Conservation (phyloP, 2,888 invertebrate species). For the Harpalus rubripes region DNA sequence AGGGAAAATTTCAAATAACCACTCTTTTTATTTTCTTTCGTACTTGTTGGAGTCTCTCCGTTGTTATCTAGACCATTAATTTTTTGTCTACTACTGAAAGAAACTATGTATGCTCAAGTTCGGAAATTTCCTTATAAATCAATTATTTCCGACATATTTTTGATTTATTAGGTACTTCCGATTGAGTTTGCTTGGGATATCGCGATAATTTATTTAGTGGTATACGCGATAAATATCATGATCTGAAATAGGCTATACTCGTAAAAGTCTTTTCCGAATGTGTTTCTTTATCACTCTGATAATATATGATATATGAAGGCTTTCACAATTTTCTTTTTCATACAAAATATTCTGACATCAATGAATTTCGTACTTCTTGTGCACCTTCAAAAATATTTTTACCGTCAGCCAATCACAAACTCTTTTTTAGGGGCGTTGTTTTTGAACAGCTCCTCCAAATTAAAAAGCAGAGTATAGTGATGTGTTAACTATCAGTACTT, state of each 20-base stretch:
- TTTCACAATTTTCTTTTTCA: neutral
- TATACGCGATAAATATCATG: slow-evolving; percentile 18
- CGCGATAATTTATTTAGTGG: slow-evolving; percentile 20
- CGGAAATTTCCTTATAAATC: slow-evolving; percentile 40
- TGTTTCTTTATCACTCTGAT: neutral
- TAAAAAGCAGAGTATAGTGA: no score
- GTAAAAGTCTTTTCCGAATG: neutral
- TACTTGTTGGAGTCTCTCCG: neutral
- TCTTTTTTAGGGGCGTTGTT: no score
- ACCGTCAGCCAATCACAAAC: no score
- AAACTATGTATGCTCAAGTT: slow-evolving; percentile 28
- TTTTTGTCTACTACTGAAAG: slow-evolving; percentile 11
- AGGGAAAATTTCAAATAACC: neutral
- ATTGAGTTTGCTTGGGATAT: slow-evolving; percentile 18
- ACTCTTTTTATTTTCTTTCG: neutral
- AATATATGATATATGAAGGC: neutral
- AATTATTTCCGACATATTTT: slow-evolving; percentile 17
- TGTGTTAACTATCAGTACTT: no score
- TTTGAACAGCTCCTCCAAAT: no score
- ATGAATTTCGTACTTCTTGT: no score
- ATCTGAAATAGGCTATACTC: neutral
- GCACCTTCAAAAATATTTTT: no score
- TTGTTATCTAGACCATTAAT: neutral
- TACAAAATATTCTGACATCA: neutral
- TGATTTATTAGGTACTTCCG: slow-evolving; percentile 44